Conservation (phyloP, 2,888 invertebrate species). For the Rhynchonema sp. region DNA sequence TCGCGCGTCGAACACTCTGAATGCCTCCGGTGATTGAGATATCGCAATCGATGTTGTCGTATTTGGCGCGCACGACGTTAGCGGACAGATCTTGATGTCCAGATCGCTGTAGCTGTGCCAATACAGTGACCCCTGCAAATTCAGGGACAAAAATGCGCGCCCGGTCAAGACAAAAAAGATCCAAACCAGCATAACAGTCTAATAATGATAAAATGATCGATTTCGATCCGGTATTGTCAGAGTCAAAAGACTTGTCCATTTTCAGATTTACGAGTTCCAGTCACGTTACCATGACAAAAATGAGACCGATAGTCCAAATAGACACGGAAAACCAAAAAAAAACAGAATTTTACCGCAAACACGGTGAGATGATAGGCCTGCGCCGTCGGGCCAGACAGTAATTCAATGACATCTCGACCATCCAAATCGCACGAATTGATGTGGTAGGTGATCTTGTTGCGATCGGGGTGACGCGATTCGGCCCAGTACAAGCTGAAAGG, state of each 20-base stretch:
- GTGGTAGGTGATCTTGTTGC: too few relatives aligned
- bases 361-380: not conserved
- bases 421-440: not conserved
- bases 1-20: constrained; percentile 7
- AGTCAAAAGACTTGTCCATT: too few relatives aligned
- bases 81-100: not conserved
- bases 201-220: too few relatives aligned
- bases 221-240: too few relatives aligned
- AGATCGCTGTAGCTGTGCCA: not conserved
- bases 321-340: not conserved
- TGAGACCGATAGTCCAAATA: not conserved
- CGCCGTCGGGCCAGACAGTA: not conserved
- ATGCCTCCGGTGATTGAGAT: not conserved
- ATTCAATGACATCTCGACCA: not conserved
- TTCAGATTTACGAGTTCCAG: too few relatives aligned
- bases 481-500: too few relatives aligned
- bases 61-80: not conserved
- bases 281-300: too few relatives aligned
- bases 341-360: not conserved
- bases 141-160: too few relatives aligned
- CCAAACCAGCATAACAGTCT: too few relatives aligned
- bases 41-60: not conserved
- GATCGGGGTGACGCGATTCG: too few relatives aligned
- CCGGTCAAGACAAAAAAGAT: too few relatives aligned
- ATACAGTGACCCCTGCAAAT: not conserved